Evolutionary conservation across 2,113 vertebrate genomes (phyloP).

Genomic region (Ornithorhynchus anatinus): DNA sequence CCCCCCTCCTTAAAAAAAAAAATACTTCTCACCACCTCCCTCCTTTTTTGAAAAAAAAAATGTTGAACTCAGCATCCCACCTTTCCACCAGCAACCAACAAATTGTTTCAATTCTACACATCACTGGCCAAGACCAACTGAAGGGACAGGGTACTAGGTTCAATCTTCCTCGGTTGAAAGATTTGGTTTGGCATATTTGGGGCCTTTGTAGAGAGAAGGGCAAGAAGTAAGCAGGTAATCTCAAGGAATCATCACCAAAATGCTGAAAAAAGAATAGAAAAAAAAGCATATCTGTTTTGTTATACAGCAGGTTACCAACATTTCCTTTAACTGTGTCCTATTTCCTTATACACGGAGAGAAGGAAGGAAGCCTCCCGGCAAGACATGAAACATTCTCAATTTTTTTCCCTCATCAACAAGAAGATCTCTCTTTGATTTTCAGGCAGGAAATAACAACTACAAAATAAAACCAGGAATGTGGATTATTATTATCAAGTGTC

Average conservation of each 20-base stretch:
- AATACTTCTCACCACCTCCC: too few species aligned
- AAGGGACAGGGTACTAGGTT: too few species aligned
- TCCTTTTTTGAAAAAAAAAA: too few species aligned
- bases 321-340: slow-evolving; percentile 6
- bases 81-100: too few species aligned
- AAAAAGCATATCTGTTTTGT: neutral
- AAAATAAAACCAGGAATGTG: slow-evolving; percentile 15
- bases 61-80: too few species aligned
- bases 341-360: slow-evolving; percentile 8
- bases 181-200: neutral
- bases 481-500: slow-evolving; percentile 26
- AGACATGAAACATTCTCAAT: slow-evolving; percentile 1
- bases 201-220: neutral
- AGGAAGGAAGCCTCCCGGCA: neutral
- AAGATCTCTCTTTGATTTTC: neutral
- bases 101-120: too few species aligned
- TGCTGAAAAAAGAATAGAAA: neutral
- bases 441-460: neutral
- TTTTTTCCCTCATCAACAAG: neutral
- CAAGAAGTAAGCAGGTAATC: neutral
- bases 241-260: neutral
- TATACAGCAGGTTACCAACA: neutral
- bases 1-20: too few species aligned
- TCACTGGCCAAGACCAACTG: too few species aligned
- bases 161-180: too few species aligned